Base-by-base conservation (phyloP, 2,797 vertebrate genomes). In the Crocidura indochinensis region DNA sequence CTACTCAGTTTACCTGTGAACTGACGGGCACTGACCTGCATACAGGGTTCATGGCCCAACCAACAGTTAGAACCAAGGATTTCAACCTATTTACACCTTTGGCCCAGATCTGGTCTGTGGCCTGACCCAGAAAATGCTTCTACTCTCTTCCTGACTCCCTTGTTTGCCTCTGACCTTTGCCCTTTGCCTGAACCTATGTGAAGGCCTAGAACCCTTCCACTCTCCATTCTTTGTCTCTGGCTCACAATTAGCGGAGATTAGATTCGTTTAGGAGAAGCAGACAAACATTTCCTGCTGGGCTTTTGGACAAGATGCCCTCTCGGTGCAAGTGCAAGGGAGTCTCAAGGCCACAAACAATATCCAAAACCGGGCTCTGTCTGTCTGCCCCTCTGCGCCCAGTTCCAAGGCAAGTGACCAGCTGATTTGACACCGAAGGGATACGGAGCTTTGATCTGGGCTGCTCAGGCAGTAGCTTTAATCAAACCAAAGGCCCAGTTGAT, bases 221-320 rank as follows among this genome's bases (percentile, higher is more conserved):
- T 74, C 77, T 31, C 64, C 62, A 20, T 67, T 83, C 91, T 95
- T 95, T 93, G 92, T 84, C 87, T 31, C 90, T 8, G 2, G 72
- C 84, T 60, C 64, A 38, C 38, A 77, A 68, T 86, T 91, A 49
- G 76, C 62, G 88, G 87, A 92, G 72, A 62, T 85, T 65, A 79
- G 82, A 94, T 73, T 46, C 12, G 20, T 67, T 88, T 46, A 71
- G 46, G 22, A 29, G 62, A 74, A 31, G 22, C 51, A 27, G 38
- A 74, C 14, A 83, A 88, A 62, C 73, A 47, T 89, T 80, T 85
- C 76, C 75, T 31, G 29, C 79, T 64, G 68, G 38, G 24, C 56
- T n/a, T 26, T 29, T 38, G 29, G 68, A 49, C 3, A 49, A 38
- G 60, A 46, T 20, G n/a, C 38, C 62, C 46, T 20, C 56, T 49